Evolutionary conservation across 2,888 invertebrate species (phyloP).

Genomic region (Tanypteryx hageni): DNA sequence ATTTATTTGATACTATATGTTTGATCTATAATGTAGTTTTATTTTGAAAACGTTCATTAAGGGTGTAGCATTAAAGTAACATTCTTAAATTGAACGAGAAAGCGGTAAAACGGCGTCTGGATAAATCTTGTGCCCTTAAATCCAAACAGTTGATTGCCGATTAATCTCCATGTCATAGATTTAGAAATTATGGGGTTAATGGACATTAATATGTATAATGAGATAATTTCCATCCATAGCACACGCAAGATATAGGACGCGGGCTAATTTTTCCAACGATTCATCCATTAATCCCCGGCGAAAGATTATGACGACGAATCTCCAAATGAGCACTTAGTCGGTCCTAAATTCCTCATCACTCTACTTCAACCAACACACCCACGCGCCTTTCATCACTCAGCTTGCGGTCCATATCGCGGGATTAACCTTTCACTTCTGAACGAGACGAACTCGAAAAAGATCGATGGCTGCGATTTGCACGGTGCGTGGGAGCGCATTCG

Average conservation of each 20-base stretch:
- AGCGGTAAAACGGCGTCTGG: too few relatives aligned
- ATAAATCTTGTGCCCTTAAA: too few relatives aligned
- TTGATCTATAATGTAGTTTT: too few relatives aligned
- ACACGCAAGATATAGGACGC: background rate
- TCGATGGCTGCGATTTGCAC: background rate
- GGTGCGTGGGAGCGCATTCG: background rate
- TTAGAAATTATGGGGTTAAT: constrained; percentile 1
- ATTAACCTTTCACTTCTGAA: background rate
- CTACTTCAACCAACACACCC: background rate
- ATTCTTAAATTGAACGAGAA: too few relatives aligned
- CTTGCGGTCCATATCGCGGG: background rate
- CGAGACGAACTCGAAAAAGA: background rate
- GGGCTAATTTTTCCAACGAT: background rate
- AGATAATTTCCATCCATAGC: background rate
- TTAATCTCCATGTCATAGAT: background rate
- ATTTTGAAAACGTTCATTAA: too few relatives aligned
- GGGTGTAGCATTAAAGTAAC: too few relatives aligned
- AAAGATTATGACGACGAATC: background rate
- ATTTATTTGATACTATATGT: too few relatives aligned
- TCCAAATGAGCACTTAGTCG: constrained; percentile 14
- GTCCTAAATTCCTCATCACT: constrained; percentile 19
- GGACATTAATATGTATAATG: background rate
- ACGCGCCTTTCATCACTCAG: constrained; percentile 32
- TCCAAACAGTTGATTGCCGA: background rate
- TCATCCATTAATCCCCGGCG: background rate